phyloP scores from a whole-genome alignment of 2,113 vertebrate species.

The Neomonachus schauinslandi region DNA sequence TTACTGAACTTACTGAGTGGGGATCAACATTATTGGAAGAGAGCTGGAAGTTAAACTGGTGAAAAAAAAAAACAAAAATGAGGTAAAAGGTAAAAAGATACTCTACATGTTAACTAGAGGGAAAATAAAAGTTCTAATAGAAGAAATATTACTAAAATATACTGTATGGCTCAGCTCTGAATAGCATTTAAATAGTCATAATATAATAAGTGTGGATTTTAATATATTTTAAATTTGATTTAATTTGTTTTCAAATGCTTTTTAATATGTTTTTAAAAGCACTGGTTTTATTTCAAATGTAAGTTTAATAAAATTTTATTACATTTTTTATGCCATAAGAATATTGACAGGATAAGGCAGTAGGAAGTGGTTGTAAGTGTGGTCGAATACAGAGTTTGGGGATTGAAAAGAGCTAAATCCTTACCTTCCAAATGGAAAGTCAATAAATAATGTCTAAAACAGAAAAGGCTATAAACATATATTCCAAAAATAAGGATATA shows the following conservation, averaged over 20 bases:
- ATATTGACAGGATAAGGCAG: not conserved
- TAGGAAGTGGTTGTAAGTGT: not conserved
- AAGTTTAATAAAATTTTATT: not conserved
- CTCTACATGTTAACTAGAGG: not conserved
- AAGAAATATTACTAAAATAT: not conserved
- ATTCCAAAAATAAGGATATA: not conserved
- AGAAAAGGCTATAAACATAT: not conserved
- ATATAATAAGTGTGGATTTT: not conserved
- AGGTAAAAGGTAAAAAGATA: not conserved
- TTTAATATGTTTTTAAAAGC: not conserved
- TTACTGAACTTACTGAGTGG: not conserved
- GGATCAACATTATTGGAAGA: not conserved
- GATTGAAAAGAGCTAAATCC: not conserved
- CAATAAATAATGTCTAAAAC: not conserved
- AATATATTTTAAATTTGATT: not conserved
- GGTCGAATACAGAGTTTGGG: not conserved
- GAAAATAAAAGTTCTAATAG: not conserved
- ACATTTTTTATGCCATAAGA: not conserved
- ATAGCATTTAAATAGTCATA: not conserved
- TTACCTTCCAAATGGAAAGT: not conserved
- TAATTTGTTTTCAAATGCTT: not conserved
- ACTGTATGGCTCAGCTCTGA: not conserved
- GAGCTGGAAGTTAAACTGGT: not conserved
- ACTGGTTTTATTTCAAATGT: not conserved
- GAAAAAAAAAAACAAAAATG: not conserved